Percentiles rank a stretch among this genome's conserved stretches.
These are phyloP conservation scores for Platynereis dumerilii DNA, from an alignment of 2,888 invertebrate genomes.

Conservation along the genomic window DNA sequence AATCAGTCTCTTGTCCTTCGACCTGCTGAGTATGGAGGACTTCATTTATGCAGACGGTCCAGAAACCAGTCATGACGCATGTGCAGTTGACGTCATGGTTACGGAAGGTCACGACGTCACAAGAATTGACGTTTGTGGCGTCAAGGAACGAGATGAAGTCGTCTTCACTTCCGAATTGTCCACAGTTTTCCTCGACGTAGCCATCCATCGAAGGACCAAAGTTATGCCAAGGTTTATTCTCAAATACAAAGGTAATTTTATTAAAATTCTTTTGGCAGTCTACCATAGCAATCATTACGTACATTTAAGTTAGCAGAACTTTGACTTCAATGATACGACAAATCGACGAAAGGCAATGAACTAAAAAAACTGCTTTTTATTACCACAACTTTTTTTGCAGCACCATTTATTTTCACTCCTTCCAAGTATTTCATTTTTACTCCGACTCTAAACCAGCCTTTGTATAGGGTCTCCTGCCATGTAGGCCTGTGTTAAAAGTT, in stretches of 20 bases:
- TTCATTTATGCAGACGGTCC: background rate
- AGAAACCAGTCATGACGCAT: background rate
- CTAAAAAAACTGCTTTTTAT: no score
- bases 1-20: conserved; percentile 19
- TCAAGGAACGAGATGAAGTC: conserved; percentile 12
- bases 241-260: conserved; percentile 16
- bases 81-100: conserved; percentile 9
- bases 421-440: no score
- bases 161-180: conserved; percentile 12
- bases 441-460: no score
- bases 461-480: no score
- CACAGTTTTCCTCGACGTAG: conserved; percentile 9
- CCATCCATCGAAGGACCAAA: conserved; percentile 10
- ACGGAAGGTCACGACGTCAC: conserved; percentile 15
- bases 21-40: conserved; percentile 16
- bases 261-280: no score
- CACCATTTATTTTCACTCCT: no score
- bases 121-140: conserved; percentile 20
- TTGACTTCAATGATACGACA: no score
- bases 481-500: no score
- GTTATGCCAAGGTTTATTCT: conserved; percentile 17
- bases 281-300: no score
- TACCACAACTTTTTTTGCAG: no score
- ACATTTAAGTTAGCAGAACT: no score
- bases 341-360: no score